Conservation (phyloP, 2,888 invertebrate species). For the Schizotus pectinicornis region DNA sequence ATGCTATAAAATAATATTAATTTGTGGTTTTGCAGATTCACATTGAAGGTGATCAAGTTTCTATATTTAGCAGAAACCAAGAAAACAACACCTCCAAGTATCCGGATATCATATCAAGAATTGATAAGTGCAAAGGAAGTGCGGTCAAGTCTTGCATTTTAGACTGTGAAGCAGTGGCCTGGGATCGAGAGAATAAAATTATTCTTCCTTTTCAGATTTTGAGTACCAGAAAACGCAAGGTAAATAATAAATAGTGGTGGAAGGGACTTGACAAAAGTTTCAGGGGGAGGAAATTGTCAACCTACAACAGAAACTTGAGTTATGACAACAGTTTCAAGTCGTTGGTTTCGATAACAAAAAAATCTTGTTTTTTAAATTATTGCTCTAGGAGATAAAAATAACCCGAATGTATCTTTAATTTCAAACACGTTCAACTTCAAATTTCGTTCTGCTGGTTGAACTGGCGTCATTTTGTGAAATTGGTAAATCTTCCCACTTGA, state of each 20-base stretch:
- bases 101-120: slow-evolving; percentile 86
- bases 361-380: too few relatives aligned
- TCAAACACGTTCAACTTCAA: too few relatives aligned
- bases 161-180: slow-evolving; percentile 97
- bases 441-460: too few relatives aligned
- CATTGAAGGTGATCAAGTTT: slow-evolving; percentile 71
- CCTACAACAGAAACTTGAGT: too few relatives aligned
- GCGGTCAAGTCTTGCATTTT: slow-evolving; percentile 83
- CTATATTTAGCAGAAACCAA: slow-evolving; percentile 94
- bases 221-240: slow-evolving; percentile 95
- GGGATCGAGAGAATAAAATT: slow-evolving; percentile 84
- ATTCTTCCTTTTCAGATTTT: slow-evolving; percentile 97
- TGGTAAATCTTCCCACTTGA: too few relatives aligned
- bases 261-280: too few relatives aligned
- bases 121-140: slow-evolving; percentile 64
- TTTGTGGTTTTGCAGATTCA: slow-evolving; percentile 69
- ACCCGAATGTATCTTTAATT: too few relatives aligned
- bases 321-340: too few relatives aligned
- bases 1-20: background rate
- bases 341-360: too few relatives aligned
- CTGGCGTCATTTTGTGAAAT: too few relatives aligned
- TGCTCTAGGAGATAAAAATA: too few relatives aligned
- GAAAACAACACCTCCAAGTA: slow-evolving; percentile 94
- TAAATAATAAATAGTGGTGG: slow-evolving; percentile 56
- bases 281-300: too few relatives aligned